phyloP scores from a whole-genome alignment of 2,888 invertebrate genomes.

The Protula sp. region DNA sequence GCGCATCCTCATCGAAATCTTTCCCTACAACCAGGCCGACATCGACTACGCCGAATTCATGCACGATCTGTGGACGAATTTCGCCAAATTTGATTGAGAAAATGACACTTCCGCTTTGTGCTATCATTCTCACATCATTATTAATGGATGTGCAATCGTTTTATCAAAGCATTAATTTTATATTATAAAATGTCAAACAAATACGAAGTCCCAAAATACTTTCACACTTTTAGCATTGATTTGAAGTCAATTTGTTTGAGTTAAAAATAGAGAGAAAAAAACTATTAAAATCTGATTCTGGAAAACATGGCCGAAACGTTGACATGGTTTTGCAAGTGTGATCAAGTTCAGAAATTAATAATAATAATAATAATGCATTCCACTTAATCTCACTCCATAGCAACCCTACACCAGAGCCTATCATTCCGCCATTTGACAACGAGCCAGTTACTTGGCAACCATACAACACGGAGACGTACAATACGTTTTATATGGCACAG shows the following conservation, averaged over 20 bases:
- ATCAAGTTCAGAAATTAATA: no score
- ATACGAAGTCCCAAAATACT: no score
- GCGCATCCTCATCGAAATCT: conserved; percentile 10
- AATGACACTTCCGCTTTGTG: background rate
- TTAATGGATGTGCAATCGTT: no score
- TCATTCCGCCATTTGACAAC: background rate
- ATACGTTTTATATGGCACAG: background rate
- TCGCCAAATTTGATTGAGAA: conserved; percentile 21
- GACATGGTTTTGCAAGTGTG: no score
- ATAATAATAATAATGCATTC: background rate
- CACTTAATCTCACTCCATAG: background rate
- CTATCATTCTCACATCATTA: background rate
- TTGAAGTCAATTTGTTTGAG: no score
- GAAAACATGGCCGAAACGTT: no score
- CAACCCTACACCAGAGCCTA: background rate
- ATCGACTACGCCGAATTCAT: conserved; percentile 15
- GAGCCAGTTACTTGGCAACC: background rate
- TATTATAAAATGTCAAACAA: no score
- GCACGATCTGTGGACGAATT: conserved; percentile 20
- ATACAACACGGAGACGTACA: background rate
- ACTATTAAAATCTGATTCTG: no score
- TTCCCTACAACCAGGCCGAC: conserved; percentile 13
- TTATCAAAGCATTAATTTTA: no score
- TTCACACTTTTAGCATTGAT: no score
- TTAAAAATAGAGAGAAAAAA: no score